Evolutionary conservation across 2,113 vertebrate genomes (phyloP), one percentile per base, ranked within the genome.

Genomic region (Thamnaconus septentrionalis): DNA sequence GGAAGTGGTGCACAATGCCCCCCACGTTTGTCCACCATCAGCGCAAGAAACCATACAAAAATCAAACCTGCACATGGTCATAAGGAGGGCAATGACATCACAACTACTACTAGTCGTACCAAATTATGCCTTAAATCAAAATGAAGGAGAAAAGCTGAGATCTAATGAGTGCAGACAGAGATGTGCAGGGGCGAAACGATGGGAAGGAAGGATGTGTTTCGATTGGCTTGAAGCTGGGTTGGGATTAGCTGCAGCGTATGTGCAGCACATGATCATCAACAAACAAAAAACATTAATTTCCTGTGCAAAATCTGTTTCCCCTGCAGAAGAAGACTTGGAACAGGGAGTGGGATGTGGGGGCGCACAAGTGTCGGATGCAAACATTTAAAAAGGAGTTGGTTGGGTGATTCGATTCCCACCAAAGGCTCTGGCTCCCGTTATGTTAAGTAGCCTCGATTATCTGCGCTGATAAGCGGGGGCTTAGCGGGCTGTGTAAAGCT

Each of bases 361-460:
- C 18, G 18, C 18, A 31, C 18, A 31, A 31, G 18, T 31, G 18
- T 31, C 18, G 48, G 9, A 11, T n/a, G 5, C 48, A 50, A 54
- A 54, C 53, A 54, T 54, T 54, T 9, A 3, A 54, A 54, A 31
- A 31, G 18, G 18, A 31, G 18, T 31, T 31, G 18, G 18, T 31
- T 31, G 18, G 18, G 5, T 3, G 53, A 56, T 63, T 52, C 18
- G 46, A 59, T 5, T 59, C 46, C 56, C 59, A 66, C 46, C 52
- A 6, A 50, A 64, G 45, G 48, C 64, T 58, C 31, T 73, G 64
- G 61, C 59, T 66, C 72, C 56, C 69, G 75, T 69, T 64, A 62
- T 53, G 67, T 73, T 80, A 85, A 89, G 78, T 64, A 74, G 75
- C 68, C 66, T 31, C 41, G 84, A 78, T 87, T 68, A 85, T 83